Evolutionary conservation across 2,797 vertebrate species (phyloP).

Genomic region (Fringilla coelebs): DNA sequence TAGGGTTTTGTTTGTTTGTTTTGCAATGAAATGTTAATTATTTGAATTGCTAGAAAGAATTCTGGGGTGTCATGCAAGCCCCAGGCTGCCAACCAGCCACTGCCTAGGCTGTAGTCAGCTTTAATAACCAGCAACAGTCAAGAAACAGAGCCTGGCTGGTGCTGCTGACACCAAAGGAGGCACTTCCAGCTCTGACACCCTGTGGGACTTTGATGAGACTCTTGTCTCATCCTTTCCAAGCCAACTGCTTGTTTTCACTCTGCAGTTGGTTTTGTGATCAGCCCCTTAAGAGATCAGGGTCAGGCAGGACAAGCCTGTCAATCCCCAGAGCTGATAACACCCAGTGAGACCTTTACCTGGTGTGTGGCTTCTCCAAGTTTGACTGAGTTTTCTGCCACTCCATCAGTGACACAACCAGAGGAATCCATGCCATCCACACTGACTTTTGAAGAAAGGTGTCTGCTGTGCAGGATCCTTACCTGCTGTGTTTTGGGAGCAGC

Average conservation of each 20-base stretch:
- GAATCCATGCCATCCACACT: neutral
- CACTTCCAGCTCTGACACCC: neutral
- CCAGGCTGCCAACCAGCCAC: neutral
- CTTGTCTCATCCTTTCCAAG: neutral
- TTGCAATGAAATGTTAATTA: neutral
- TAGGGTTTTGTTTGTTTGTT: neutral
- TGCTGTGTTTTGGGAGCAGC: neutral
- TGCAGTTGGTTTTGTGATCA: neutral
- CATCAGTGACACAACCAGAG: neutral
- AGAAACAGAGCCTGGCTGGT: neutral
- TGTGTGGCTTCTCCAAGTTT: neutral
- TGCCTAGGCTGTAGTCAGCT: neutral
- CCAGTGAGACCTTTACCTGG: neutral
- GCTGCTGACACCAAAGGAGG: neutral
- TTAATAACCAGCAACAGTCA: neutral
- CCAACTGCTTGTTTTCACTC: neutral
- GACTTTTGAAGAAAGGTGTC: neutral
- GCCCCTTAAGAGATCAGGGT: neutral
- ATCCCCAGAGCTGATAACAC: neutral
- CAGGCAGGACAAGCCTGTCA: neutral
- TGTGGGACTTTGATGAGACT: neutral
- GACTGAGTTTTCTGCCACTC: neutral
- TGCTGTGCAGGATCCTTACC: neutral
- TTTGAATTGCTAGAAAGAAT: neutral
- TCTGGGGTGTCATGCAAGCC: neutral